Conservation (phyloP, 1,140 invertebrate species). For the Trissolcus basalis region DNA sequence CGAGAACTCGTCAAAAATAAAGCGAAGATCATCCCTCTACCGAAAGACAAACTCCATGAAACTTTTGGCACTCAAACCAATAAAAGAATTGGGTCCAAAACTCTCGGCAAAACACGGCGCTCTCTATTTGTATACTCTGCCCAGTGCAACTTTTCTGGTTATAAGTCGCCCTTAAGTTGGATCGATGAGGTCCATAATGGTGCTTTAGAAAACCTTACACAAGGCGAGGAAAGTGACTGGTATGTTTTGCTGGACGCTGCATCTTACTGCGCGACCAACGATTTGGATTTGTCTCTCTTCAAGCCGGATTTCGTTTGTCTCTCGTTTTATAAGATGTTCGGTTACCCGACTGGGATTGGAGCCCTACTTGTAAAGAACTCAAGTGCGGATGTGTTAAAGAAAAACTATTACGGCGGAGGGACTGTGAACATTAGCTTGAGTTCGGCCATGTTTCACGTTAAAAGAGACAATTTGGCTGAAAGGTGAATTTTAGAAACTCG, state of each 20-base stretch:
- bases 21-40: slow-evolving; percentile 77
- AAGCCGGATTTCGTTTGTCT: slow-evolving; percentile 93
- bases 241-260: slow-evolving; percentile 93
- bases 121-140: slow-evolving; percentile 91
- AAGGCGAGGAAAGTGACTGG: slow-evolving; percentile 77
- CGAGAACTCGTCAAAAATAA: slow-evolving; percentile 80
- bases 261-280: slow-evolving; percentile 85
- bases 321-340: slow-evolving; percentile 99
- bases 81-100: slow-evolving; percentile 14
- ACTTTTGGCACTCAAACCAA: slow-evolving; percentile 60
- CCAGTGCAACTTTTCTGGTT: slow-evolving; percentile 96
- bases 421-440: slow-evolving; percentile 89
- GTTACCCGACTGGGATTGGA: slow-evolving; percentile 95
- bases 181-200: slow-evolving; percentile 82
- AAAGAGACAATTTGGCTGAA: slow-evolving; percentile 81
- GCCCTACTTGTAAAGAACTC: slow-evolving; percentile 88
- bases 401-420: slow-evolving; percentile 93
- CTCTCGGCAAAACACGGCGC: neutral
- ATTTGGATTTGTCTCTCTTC: slow-evolving; percentile 83
- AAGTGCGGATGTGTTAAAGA: slow-evolving; percentile 80
- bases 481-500: too few relatives aligned
- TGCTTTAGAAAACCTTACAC: slow-evolving; percentile 74
- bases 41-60: slow-evolving; percentile 75
- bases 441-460: slow-evolving; percentile 82
- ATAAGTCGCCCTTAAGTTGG: slow-evolving; percentile 89